phyloP scores from a whole-genome alignment of 2,113 vertebrate species.

The Chloroceryle aenea region DNA sequence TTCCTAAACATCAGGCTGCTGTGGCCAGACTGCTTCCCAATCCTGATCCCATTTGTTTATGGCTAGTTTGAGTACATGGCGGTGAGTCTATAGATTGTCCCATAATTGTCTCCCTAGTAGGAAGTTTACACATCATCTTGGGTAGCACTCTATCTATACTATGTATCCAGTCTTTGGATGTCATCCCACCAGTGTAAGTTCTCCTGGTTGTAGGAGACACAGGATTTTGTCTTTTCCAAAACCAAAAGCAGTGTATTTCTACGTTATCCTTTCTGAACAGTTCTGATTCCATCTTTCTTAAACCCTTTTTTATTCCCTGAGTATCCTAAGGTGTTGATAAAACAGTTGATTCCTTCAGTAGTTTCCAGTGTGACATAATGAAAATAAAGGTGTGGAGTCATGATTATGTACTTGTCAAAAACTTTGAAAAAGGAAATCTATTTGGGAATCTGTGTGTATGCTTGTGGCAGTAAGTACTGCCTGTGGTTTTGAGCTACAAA shows the following conservation, averaged over 20 bases:
- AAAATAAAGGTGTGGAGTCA: not conserved
- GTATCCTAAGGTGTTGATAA: not conserved
- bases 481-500: not conserved
- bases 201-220: not conserved
- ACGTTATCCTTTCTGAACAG: not conserved
- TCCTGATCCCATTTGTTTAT: not conserved
- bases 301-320: not conserved
- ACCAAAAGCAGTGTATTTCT: not conserved
- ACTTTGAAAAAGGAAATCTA: not conserved
- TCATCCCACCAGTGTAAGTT: not conserved
- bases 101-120: not conserved
- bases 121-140: not conserved
- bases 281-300: not conserved
- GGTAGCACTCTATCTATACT: not conserved
- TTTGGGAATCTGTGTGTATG: not conserved
- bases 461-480: not conserved
- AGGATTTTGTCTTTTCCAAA: not conserved
- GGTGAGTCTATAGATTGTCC: not conserved
- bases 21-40: not conserved
- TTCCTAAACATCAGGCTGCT: not conserved
- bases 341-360: not conserved
- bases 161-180: not conserved
- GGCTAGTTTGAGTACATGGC: not conserved
- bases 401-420: not conserved
- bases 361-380: not conserved